Evolutionary conservation across 2,797 vertebrate genomes (phyloP), one percentile per base, ranked within the genome.

Genomic region (Notamacropus eugenii): DNA sequence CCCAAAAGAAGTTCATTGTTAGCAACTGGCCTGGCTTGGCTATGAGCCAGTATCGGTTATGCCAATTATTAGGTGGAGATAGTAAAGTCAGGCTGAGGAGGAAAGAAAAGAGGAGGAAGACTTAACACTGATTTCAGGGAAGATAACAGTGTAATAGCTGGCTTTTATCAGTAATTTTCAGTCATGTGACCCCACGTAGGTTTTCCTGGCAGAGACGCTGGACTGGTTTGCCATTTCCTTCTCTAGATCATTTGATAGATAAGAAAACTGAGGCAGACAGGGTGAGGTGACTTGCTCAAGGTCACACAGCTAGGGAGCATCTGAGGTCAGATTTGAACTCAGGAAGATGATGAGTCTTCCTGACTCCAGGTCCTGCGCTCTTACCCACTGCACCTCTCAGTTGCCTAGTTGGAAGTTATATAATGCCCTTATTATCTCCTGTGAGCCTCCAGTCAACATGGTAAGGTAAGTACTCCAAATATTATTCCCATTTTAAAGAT

Each of bases 1-100:
- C 92, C 95, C 91, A 97, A 95, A 97, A 59, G 46, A 87, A 91
- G 74, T 54, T 95, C 50, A 92, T 96, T 97, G 93, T 97, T 96
- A 91, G 29, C 58, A n/a, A n/a, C 91, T 90, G 82, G 52, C 54
- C 59, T 52, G 82, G 28, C 57, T 58, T 96, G 96, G 87, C 31
- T 91, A 14, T 62, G 57, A 82, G 90, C 95, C 95, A 93, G 92
- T 58, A 55, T 82, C 91, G 87, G 34, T 27, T 91, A 93, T 94
- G 34, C 91, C 59, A 95, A 90, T 90, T 94, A 93, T n/a, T 50
- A 96, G 91, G 92, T 95, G 92, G 93, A 90, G 52, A 96, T 92
- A 31, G 56, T 46, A 74, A 95, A 96, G 82, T 95, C 50, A 67
- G 50, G n/a, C 52, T 82, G 92, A 95, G 62, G 95, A 34, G 92